Base-by-base conservation (phyloP, 2,797 vertebrate genomes). In the Sebastes nivosus region DNA sequence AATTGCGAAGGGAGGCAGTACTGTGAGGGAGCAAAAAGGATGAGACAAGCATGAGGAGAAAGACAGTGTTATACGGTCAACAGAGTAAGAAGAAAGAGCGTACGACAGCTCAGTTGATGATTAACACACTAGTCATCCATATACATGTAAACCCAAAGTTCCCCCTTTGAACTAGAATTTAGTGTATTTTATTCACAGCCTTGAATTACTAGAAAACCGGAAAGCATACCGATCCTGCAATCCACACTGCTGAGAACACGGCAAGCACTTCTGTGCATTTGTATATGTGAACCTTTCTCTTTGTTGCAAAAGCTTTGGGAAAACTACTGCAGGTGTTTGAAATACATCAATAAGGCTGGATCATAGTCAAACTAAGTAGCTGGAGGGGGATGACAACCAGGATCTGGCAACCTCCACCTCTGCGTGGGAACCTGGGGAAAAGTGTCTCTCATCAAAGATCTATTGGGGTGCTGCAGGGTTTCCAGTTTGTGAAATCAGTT, bases 351-450 rank as follows among this genome's bases (percentile, higher is more conserved):
- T 86, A 86, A 82, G 65, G 58, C 63, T 42, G 63, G 90, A 93
- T 93, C 91, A 92, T 59, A 93, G 89, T 86, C 75, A 83, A 91
- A 81, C 86, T 81, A 87, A 87, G 88, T 88, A 92, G 90, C 89
- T 91, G 67, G 82, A 91, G 91, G 91, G 89, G 80, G 46, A 87
- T 72, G 86, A 90, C 86, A 92, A 81, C 82, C 60, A 82, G 86
- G 86, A 92, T 93, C 91, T 90, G 87, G 86, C 84, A 92, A 92
- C 84, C 81, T 87, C 70, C 77, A 82, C 58, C 79, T 85, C 60
- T 83, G 69, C 16, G 66, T 87, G 73, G 81, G 84, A 92, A 88
- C 80, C 83, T 87, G 72, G 87, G 79, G 82, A 89, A 89, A 89
- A 87, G 88, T 80, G 38, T 88, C 73, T 87, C 86, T 88, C 88